Evolutionary conservation across 92 coral and sea anemone species (phyloP).

Genomic region (Actinostola sp.): DNA sequence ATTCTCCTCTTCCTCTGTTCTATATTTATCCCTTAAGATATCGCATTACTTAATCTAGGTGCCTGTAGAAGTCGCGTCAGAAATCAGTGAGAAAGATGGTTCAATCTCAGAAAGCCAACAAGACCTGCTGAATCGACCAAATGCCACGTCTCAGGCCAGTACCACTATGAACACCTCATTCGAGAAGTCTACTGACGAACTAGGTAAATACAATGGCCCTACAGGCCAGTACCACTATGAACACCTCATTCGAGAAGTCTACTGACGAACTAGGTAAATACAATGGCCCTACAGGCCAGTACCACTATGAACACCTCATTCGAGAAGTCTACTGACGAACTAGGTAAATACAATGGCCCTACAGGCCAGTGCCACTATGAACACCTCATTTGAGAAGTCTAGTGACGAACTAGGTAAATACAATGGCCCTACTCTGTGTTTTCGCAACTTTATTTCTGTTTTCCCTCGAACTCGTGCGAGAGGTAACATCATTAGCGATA

Average conservation of each 20-base stretch:
- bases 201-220: no score
- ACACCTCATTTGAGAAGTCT: conserved; percentile 35
- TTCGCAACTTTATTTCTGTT: no score
- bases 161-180: conserved; percentile 34
- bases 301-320: conserved; percentile 32
- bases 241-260: conserved; percentile 36
- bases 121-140: conserved; percentile 48
- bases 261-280: conserved; percentile 21
- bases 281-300: conserved; percentile 77
- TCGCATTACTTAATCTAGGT: conserved; percentile 39
- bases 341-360: no score
- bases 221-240: conserved; percentile 64
- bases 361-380: conserved; percentile 62
- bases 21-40: no score
- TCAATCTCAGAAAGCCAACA: conserved; percentile 48
- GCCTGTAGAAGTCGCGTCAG: conserved; percentile 21
- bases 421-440: no score
- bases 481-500: no score
- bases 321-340: conserved; percentile 33
- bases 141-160: conserved; percentile 71
- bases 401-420: conserved; percentile 10
- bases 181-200: conserved; percentile 35
- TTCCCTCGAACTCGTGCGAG: no score
- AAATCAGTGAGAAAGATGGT: conserved; percentile 53
- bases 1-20: no score